Base-by-base conservation (phyloP, 2,888 invertebrate genomes). In the Lasioglossum villosulum region DNA sequence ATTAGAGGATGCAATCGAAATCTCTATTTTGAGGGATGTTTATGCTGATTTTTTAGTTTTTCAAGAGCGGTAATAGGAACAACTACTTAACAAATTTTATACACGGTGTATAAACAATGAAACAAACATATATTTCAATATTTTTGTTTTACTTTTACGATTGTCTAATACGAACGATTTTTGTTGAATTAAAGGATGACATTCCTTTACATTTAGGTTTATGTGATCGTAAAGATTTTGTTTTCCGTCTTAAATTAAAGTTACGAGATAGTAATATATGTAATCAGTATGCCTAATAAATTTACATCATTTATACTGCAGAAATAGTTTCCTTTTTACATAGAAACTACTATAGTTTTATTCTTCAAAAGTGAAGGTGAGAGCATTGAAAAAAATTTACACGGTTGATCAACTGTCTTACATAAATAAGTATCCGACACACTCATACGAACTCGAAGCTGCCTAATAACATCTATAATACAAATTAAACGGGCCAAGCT, bases 31-130 rank as follows among this genome's bases (percentile, higher is more conserved):
- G 63, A n/a, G 59, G 42, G 34, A 48, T 34, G 16, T 10, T 66
- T 37, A 74, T 37, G 34, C 19, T 39, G 75, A 34, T 19, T 66
- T 76, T 66, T 76, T 42, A 45, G 48, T 66, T n/a, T 66, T 37
- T 8, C 45, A 66, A 23, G 19, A 5, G 19, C 23, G 8, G 6
- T 56, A 39, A 59, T 30, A 27, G 4, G 12, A 45, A 34, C 23
- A 75, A 75, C 42, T 75, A 63, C 37, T 68, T 68, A 23, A 68
- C 10, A 68, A 19, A 34, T 68, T 68, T 68, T 68, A 37, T 68
- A 68, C 23, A 68, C 23, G 8, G 52, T 12, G 37, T 68, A 3
- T 39, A 39, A 19, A 34, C 1, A 66, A 34, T 19, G 19, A 34
- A 66, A 30, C 3, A 30, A 34, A 66, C 19, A 30, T 2, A 8